Conservation (phyloP, 2,888 invertebrate species). For the Ornithoptera priamus region DNA sequence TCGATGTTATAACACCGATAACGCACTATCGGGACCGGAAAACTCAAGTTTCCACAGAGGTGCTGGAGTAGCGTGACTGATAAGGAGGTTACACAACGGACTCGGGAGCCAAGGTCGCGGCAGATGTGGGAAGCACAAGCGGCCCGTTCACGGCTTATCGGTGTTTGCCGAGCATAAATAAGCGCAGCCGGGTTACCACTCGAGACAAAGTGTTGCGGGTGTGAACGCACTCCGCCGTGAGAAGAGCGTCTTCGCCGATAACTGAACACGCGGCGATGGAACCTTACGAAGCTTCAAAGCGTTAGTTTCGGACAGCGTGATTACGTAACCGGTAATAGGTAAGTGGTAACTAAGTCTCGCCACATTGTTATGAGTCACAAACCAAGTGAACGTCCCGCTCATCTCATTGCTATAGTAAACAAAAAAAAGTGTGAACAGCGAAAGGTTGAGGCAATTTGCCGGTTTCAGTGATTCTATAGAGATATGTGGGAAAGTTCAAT, state of each 20-base stretch:
- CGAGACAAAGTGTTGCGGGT: slow-evolving; percentile 53
- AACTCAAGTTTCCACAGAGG: slow-evolving; percentile 64
- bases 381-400: too few species aligned
- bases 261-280: slow-evolving; percentile 57
- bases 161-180: slow-evolving; percentile 73
- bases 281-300: slow-evolving; percentile 1
- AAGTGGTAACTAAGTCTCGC: too few species aligned
- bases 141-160: slow-evolving; percentile 71
- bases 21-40: slow-evolving; percentile 67
- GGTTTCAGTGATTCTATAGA: too few species aligned
- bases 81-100: slow-evolving; percentile 72
- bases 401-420: too few species aligned
- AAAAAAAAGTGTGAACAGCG: too few species aligned
- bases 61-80: slow-evolving; percentile 70
- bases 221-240: slow-evolving; percentile 69
- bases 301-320: too few species aligned
- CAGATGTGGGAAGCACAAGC: slow-evolving; percentile 78
- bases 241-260: slow-evolving; percentile 63
- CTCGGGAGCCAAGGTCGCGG: slow-evolving; percentile 73
- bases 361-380: too few species aligned
- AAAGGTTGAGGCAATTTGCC: too few species aligned
- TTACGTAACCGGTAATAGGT: too few species aligned
- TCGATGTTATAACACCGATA: slow-evolving; percentile 26
- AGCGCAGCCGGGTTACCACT: slow-evolving; percentile 46
- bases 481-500: too few species aligned